phyloP scores from a whole-genome alignment of 1,140 invertebrate genomes.

The Calephelis virginiensis region DNA sequence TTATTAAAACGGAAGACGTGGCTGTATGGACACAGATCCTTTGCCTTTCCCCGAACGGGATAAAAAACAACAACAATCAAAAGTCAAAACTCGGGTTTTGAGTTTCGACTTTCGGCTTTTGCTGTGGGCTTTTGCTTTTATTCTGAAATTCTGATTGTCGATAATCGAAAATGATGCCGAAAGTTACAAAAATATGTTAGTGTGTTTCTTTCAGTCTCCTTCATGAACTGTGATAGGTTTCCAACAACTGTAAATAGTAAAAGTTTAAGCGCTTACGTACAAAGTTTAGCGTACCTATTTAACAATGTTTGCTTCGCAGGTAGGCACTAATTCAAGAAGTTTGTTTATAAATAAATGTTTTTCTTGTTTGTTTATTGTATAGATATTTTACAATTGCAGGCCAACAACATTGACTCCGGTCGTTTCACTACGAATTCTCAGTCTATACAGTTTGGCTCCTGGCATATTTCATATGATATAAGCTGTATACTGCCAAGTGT shows the following conservation, averaged over 20 bases:
- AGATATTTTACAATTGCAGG: constrained; percentile 39
- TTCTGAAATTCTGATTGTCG: not conserved
- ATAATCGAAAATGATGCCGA: no score
- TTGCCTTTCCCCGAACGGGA: no score
- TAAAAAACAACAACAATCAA: no score
- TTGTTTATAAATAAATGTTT: not conserved
- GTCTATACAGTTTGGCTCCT: constrained; percentile 68
- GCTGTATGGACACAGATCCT: no score
- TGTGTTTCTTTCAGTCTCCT: no score
- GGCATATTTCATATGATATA: constrained; percentile 67
- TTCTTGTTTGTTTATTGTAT: not conserved
- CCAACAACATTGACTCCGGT: constrained; percentile 50
- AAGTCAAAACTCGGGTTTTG: no score
- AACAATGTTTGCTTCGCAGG: constrained; percentile 26
- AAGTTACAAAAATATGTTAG: no score
- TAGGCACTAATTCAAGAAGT: not conserved
- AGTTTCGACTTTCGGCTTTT: no score
- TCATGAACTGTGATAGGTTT: no score
- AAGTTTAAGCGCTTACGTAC: not conserved
- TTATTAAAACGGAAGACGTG: no score
- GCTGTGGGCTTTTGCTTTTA: not conserved
- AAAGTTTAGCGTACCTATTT: not conserved
- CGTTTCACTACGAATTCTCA: constrained; percentile 54
- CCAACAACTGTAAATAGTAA: no score
- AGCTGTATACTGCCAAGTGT: constrained; percentile 69